Evolutionary conservation across 1,140 invertebrate genomes (phyloP), one percentile per base, ranked within the genome.

Genomic region (Planococcus citri): DNA sequence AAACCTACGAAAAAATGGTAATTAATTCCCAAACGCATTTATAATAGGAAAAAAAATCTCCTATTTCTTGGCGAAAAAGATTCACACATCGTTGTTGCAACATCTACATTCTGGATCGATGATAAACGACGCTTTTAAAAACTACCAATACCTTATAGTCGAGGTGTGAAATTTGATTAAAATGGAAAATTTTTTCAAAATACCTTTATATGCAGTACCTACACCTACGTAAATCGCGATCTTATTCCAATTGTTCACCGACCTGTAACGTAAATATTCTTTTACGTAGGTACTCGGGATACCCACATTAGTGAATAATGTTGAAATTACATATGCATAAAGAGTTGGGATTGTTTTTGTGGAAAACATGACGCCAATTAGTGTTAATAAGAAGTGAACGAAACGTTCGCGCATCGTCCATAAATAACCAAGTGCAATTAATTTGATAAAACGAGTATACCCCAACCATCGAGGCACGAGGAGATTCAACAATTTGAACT

Each of bases 271-370:
- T 33, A n/a, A n/a, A n/a, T 37, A 14, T 14, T 37, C 33, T 37
- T 51, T n/a, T 20, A 51, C 41, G 41, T 51, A 51, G 41, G 41
- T 51, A 9, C 41, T 17, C 6, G 3, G 29, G 41, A n/a, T 51
- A n/a, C 41, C 41, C 41, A 51, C 41, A 51, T 51, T 20, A 51
- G n/a, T 20, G 41, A 51, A n/a, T 17, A 33, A 20, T 17, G 41
- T 51, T 51, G 41, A 51, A 51, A 51, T 51, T 17, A 51, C 10
- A 51, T 51, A 51, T 51, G 41, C 41, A 20, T n/a, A n/a, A 33
- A n/a, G 41, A 51, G 41, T 51, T 51, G 41, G 41, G 41, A 51
- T 51, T 51, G 41, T 51, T 51, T 51, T 51, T 51, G 41, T 51
- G 41, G 41, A 51, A 51, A 51, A 51, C 41, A 51, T 20, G 41